phyloP scores from a whole-genome alignment of 30 jellyfish, hydroid and myxozoan species.

The Mastigias papua region DNA sequence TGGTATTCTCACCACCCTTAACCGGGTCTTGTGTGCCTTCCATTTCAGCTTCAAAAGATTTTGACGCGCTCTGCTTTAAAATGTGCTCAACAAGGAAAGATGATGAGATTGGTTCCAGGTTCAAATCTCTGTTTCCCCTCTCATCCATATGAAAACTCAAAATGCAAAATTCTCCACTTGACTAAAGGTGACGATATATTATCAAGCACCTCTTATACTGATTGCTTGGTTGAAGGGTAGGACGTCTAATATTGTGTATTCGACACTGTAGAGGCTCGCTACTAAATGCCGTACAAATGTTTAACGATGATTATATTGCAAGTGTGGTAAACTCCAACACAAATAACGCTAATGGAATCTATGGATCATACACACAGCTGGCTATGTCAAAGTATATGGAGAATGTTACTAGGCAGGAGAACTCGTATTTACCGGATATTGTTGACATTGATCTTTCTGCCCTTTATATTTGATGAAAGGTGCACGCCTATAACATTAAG shows the following conservation, averaged over 20 bases:
- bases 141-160: too few species aligned
- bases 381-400: slow-evolving; percentile 47
- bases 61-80: slow-evolving; percentile 74
- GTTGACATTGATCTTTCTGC: slow-evolving; percentile 80
- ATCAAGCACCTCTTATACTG: slow-evolving; percentile 55
- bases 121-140: slow-evolving; percentile 64
- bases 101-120: slow-evolving; percentile 88
- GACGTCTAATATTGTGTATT: not conserved
- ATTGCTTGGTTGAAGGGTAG: slow-evolving; percentile 42
- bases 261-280: not conserved
- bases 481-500: slow-evolving; percentile 61
- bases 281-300: not conserved
- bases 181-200: slow-evolving; percentile 49
- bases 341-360: slow-evolving; percentile 78
- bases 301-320: slow-evolving; percentile 47
- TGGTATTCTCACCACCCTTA: slow-evolving; percentile 48
- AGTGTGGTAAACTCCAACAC: slow-evolving; percentile 72
- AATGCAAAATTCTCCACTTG: slow-evolving; percentile 51
- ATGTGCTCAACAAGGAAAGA: slow-evolving; percentile 93
- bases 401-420: slow-evolving; percentile 77
- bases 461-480: slow-evolving; percentile 62
- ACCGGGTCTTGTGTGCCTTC: slow-evolving; percentile 63
- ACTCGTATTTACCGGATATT: slow-evolving; percentile 65
- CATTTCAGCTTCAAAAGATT: slow-evolving; percentile 61
- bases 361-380: slow-evolving; percentile 72